A percentile compares a stretch with the other conserved stretches of the same genome.
phyloP scores from a whole-genome alignment of 92 coral and sea anemone genomes.

The Heliopora coerulea region DNA sequence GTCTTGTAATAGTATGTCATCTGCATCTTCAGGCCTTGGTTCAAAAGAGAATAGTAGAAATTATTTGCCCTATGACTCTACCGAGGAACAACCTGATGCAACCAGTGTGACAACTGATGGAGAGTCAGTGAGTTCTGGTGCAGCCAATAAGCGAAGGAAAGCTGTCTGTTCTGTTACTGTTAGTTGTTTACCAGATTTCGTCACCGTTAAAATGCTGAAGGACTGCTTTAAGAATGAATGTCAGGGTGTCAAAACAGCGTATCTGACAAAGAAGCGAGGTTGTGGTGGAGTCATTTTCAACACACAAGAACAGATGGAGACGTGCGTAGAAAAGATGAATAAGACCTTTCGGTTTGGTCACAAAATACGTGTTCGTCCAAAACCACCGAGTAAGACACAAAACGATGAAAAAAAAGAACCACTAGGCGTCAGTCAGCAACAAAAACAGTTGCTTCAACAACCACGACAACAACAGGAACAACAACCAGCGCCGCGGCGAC shows the following conservation, averaged over 20 bases:
- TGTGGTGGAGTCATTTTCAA: neutral
- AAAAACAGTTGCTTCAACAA: conserved; percentile 6
- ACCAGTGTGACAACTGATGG: neutral
- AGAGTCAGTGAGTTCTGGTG: neutral
- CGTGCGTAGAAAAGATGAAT: neutral
- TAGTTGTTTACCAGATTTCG: neutral
- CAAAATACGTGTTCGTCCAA: neutral
- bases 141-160: neutral
- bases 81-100: neutral
- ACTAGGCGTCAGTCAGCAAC: neutral
- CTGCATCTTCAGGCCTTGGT: neutral
- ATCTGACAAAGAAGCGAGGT: neutral
- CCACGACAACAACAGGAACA: neutral
- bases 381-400: no score
- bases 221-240: neutral
- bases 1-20: no score
- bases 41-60: neutral
- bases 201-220: neutral
- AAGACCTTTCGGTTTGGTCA: neutral
- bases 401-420: neutral
- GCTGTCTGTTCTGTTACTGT: neutral
- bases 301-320: neutral
- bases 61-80: neutral
- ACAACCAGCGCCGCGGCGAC: conserved; percentile 9
- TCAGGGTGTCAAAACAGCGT: neutral